phyloP scores from a whole-genome alignment of 2,797 vertebrate genomes.

The Knipowitschia caucasica region DNA sequence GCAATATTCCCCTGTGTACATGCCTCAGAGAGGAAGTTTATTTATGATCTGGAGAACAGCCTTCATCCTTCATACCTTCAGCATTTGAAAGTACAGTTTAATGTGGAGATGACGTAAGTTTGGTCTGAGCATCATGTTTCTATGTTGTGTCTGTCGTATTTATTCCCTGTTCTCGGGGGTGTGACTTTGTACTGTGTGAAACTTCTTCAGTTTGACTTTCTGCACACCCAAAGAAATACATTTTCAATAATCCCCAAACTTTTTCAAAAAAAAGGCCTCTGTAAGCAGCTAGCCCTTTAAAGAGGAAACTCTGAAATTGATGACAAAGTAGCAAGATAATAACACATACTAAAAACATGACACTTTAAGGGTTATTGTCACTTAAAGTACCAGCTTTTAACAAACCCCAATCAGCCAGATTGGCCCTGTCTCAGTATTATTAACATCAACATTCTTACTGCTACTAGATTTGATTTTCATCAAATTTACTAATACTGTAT shows the following conservation, averaged over 20 bases:
- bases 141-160: conserved; percentile 39
- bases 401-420: not conserved
- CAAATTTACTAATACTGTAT: not conserved
- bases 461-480: not conserved
- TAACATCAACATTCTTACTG: not conserved
- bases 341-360: conserved; percentile 6
- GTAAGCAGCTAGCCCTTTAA: conserved; percentile 56
- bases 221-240: conserved; percentile 68
- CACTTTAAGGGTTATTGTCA: not conserved
- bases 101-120: conserved; percentile 58
- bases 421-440: conserved; percentile 10
- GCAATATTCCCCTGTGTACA: conserved; percentile 66
- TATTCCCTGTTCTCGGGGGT: conserved; percentile 20
- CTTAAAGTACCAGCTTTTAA: conserved; percentile 8
- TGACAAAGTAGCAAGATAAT: conserved; percentile 38
- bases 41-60: conserved; percentile 59
- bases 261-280: conserved; percentile 41
- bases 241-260: conserved; percentile 46
- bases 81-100: conserved; percentile 60
- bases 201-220: conserved; percentile 21
- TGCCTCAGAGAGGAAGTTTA: conserved; percentile 64
- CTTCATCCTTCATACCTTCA: conserved; percentile 47
- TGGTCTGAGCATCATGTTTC: conserved; percentile 56
- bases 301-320: conserved; percentile 33
- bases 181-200: conserved; percentile 35